Evolutionary conservation across 2,888 invertebrate genomes (phyloP), one percentile per base, ranked within the genome.

Genomic region (Calephelis perditalis): DNA sequence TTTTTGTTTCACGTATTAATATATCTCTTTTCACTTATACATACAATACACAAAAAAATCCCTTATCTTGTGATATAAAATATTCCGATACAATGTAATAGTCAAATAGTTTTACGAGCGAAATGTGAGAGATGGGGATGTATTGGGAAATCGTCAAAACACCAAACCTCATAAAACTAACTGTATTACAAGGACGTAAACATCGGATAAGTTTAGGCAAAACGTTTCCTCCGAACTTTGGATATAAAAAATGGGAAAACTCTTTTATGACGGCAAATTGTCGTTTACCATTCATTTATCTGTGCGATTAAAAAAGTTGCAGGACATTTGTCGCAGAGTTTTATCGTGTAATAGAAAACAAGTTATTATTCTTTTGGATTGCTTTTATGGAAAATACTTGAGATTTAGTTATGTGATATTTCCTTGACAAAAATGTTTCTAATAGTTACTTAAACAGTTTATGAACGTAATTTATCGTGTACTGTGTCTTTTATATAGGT

Each of bases 241-340:
- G 52, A 52, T 15, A 35, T 52, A 52, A 52, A 52, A 52, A 52
- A 52, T 10, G 52, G 15, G 52, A 10, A 52, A 52, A 52, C 52
- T 52, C 26, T 52, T 52, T 52, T 52, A 52, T 26, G 35, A 35
- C 35, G 35, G 10, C 35, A 52, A 52, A 52, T 52, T 52, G 35
- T 52, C 52, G 52, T 52, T 52, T 52, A 52, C 52, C 52, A 52
- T 52, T 52, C 52, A 52, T 52, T 26, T 52, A 52, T 52, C 35
- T 52, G 52, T 52, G 52, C 52, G 52, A 52, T 52, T 52, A 52
- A 52, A 52, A 52, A 52, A 52, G 52, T 52, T 52, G 26, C 11
- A 10, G 35, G 35, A 52, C 47, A 49, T 49, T 26, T 26, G 35
- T 52, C 52, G 52, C 11, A 5, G 35, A 52, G 26, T 26, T 52